Evolutionary conservation across 1,140 invertebrate genomes (phyloP).

Genomic region (Saxidomus purpurata): DNA sequence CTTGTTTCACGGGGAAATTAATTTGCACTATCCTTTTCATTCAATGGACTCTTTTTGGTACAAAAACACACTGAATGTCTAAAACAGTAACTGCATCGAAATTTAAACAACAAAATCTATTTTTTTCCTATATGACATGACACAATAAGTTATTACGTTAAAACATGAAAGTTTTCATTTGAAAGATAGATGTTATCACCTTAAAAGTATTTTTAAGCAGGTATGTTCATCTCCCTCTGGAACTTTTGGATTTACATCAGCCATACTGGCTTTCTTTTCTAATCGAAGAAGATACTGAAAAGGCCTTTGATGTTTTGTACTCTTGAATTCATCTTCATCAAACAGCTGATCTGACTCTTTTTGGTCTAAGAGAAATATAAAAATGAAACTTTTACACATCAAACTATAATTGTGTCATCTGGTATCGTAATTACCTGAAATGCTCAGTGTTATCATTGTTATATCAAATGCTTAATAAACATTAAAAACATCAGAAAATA

Average conservation of each 20-base stretch:
- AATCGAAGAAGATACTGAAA: conserved; percentile 78
- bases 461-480: too few relatives aligned
- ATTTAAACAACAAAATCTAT: neutral
- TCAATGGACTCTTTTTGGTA: too few relatives aligned
- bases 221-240: conserved; percentile 52
- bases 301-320: conserved; percentile 79
- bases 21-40: neutral
- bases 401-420: conserved; percentile 56
- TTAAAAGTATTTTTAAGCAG: conserved; percentile 68
- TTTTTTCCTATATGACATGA: neutral
- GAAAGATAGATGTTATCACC: neutral
- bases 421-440: neutral
- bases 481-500: too few relatives aligned
- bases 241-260: conserved; percentile 52
- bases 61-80: too few relatives aligned
- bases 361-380: neutral
- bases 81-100: neutral
- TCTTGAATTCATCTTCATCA: conserved; percentile 45
- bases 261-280: conserved; percentile 31
- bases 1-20: neutral
- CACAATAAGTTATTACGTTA: neutral
- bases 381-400: conserved; percentile 75
- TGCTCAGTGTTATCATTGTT: too few relatives aligned
- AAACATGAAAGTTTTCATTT: neutral
- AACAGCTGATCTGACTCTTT: conserved; percentile 38